These are phyloP conservation scores for Proctacanthus coquilletti DNA, from an alignment of 1,140 invertebrate genomes.

Conservation along the genomic window DNA sequence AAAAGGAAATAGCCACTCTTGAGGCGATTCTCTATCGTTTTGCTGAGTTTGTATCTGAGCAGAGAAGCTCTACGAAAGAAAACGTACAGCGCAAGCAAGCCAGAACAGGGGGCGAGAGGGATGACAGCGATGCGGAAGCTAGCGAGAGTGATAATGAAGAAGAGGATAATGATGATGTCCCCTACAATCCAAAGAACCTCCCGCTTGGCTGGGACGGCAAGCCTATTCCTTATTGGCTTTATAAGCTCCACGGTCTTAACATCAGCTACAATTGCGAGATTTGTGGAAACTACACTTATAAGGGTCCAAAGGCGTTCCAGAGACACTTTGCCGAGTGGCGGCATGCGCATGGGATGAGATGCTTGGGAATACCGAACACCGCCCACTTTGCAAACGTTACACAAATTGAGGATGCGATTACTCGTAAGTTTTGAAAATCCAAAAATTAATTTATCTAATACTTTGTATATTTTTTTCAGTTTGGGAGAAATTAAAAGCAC, in stretches of 20 bases:
- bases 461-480: conserved; percentile 38
- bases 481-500: conserved; percentile 93
- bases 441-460: conserved; percentile 2
- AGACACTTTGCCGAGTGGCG: conserved; percentile 99
- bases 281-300: conserved; percentile 98
- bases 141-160: conserved; percentile 77
- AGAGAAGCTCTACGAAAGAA: conserved; percentile 83
- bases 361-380: conserved; percentile 97
- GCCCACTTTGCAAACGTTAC: conserved; percentile 99
- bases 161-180: conserved; percentile 85
- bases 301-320: conserved; percentile 99
- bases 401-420: conserved; percentile 94
- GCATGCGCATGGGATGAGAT: conserved; percentile 98
- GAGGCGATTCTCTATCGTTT: conserved; percentile 84
- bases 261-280: conserved; percentile 99
- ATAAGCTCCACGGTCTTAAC: conserved; percentile 97
- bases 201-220: conserved; percentile 99
- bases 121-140: conserved; percentile 84
- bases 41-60: conserved; percentile 64
- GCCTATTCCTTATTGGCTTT: conserved; percentile 98
- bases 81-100: conserved; percentile 98
- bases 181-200: conserved; percentile 98
- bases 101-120: conserved; percentile 83
- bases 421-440: conserved; percentile 42
- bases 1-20: conserved; percentile 66